Percentiles rank a stretch among this genome's conserved stretches.
phyloP scores from a whole-genome alignment of 2,888 invertebrate species.

The Pristionchus exspectatus region DNA sequence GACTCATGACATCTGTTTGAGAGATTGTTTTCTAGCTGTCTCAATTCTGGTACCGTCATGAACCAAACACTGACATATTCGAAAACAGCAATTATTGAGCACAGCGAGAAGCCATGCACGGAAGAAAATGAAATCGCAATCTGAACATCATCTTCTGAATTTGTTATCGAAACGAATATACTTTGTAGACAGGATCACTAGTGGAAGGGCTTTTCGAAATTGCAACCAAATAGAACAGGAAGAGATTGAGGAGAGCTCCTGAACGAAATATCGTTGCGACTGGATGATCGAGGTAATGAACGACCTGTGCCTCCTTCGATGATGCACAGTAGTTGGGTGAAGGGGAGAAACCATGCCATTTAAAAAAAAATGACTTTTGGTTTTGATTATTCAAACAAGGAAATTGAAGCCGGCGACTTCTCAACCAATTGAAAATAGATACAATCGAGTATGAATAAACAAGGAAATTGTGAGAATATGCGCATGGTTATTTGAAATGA shows the following conservation, averaged over 20 bases:
- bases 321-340: neutral
- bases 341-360: neutral
- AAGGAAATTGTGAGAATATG: too few species aligned
- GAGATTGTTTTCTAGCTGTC: neutral
- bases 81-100: neutral
- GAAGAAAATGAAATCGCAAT: neutral
- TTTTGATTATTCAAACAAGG: too few species aligned
- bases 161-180: neutral
- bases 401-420: too few species aligned
- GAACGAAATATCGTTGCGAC: too few species aligned
- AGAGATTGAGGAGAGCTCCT: neutral
- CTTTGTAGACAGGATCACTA: neutral
- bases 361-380: neutral
- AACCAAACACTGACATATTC: neutral
- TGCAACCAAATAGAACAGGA: neutral
- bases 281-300: too few species aligned
- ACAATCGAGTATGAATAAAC: too few species aligned
- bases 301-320: neutral
- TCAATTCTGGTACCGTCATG: neutral
- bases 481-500: too few species aligned
- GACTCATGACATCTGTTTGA: too few species aligned
- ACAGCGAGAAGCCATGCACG: neutral
- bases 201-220: neutral
- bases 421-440: too few species aligned
- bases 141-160: neutral